Evolutionary conservation across 2,888 invertebrate genomes (phyloP).

Genomic region (Morinoia aosen): DNA sequence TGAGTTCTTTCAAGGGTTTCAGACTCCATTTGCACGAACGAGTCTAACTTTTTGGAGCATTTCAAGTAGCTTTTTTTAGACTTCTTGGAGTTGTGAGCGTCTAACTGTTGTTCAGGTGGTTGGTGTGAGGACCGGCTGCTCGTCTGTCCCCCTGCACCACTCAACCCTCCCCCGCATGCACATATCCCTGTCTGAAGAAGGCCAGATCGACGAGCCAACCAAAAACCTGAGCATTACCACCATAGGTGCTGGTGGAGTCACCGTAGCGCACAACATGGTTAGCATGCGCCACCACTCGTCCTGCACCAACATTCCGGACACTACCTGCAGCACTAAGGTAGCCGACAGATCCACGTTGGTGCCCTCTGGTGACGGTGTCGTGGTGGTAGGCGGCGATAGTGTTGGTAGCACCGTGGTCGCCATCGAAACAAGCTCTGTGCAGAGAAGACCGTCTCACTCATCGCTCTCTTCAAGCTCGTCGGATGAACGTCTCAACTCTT

Average conservation of each 20-base stretch:
- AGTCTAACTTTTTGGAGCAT: background rate
- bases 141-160: constrained; percentile 12
- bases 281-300: constrained; percentile 44
- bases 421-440: background rate
- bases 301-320: constrained; percentile 31
- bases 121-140: constrained; percentile 31
- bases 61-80: background rate
- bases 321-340: background rate
- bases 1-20: background rate
- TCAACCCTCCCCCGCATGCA: constrained; percentile 47
- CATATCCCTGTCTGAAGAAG: constrained; percentile 45
- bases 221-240: constrained; percentile 37
- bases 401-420: background rate
- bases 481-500: constrained; percentile 62
- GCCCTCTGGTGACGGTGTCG: background rate
- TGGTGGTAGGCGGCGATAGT: background rate
- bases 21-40: background rate
- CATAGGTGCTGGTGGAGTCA: constrained; percentile 13
- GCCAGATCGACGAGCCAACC: constrained; percentile 17
- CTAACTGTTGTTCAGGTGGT: constrained; percentile 49
- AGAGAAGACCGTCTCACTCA: constrained; percentile 59
- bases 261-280: constrained; percentile 52
- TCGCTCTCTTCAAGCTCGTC: constrained; percentile 66
- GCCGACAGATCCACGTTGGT: background rate
- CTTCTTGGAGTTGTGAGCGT: constrained; percentile 5